Conservation (phyloP, 1,140 invertebrate species). For the Drosophila yakuba region DNA sequence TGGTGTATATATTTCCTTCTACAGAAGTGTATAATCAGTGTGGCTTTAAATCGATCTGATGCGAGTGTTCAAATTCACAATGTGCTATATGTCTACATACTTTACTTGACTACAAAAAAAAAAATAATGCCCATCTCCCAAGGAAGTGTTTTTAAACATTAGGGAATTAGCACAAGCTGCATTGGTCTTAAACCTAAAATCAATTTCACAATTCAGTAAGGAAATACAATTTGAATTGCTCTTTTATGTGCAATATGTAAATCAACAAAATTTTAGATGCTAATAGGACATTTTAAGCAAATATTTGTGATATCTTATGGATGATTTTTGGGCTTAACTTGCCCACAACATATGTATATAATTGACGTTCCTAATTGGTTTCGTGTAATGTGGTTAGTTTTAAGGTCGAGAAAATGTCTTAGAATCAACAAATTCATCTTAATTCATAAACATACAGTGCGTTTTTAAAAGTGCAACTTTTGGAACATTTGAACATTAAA, state of each 20-base stretch:
- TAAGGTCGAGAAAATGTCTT: background rate
- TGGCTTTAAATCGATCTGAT: slow-evolving; percentile 50
- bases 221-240: background rate
- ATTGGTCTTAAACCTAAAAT: background rate
- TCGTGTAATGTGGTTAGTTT: background rate
- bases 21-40: slow-evolving; percentile 41
- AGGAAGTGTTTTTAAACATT: background rate
- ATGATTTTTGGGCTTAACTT: background rate
- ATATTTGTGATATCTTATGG: slow-evolving; percentile 11
- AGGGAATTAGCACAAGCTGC: background rate
- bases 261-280: background rate
- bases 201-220: background rate
- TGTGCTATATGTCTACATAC: slow-evolving; percentile 34
- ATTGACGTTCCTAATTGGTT: slow-evolving; percentile 3
- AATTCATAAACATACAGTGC: background rate
- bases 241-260: background rate
- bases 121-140: background rate
- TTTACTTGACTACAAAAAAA: slow-evolving; percentile 3
- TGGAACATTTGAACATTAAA: background rate
- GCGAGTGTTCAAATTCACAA: slow-evolving; percentile 56
- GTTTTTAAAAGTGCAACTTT: background rate
- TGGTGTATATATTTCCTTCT: slow-evolving; percentile 51
- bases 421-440: background rate
- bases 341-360: background rate
- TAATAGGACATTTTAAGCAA: too few relatives aligned